Conservation (phyloP, 2,888 invertebrate genomes). For the Drosophila nr. perissopoda region DNA sequence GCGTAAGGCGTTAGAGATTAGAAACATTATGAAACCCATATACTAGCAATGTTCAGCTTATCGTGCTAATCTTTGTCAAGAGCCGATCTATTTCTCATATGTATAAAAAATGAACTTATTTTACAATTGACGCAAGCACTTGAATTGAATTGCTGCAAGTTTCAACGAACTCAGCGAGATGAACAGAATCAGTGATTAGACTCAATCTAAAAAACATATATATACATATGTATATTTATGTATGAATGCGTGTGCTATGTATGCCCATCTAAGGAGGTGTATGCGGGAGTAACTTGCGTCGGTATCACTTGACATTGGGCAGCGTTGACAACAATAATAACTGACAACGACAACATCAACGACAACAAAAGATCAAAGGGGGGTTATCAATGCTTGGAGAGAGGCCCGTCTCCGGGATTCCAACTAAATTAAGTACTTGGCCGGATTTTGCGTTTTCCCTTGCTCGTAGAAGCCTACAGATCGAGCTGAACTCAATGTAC, state of each 20-base stretch:
- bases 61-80: constrained; percentile 1
- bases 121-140: constrained; percentile 16
- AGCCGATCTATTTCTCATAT: background rate
- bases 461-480: constrained; percentile 21
- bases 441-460: constrained; percentile 38
- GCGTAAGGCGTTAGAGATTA: constrained; percentile 20
- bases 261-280: constrained; percentile 3
- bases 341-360: constrained; percentile 9
- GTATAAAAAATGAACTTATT: background rate
- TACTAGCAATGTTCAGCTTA: background rate
- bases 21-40: background rate
- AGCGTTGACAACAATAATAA: constrained; percentile 22
- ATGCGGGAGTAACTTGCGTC: constrained; percentile 8
- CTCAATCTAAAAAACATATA: constrained; percentile 1
- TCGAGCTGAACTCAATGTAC: constrained; percentile 48
- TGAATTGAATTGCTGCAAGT: constrained; percentile 23
- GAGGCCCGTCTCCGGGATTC: constrained; percentile 43
- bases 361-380: constrained; percentile 35
- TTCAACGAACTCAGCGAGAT: constrained; percentile 11
- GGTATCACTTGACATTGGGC: constrained; percentile 28
- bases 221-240: background rate
- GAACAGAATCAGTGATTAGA: background rate
- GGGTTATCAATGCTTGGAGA: constrained; percentile 43
- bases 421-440: constrained; percentile 42
- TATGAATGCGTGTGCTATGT: background rate